Evolutionary conservation across 2,113 vertebrate species (phyloP), one percentile per base, ranked within the genome.

Genomic region (Pteruthius melanotis): DNA sequence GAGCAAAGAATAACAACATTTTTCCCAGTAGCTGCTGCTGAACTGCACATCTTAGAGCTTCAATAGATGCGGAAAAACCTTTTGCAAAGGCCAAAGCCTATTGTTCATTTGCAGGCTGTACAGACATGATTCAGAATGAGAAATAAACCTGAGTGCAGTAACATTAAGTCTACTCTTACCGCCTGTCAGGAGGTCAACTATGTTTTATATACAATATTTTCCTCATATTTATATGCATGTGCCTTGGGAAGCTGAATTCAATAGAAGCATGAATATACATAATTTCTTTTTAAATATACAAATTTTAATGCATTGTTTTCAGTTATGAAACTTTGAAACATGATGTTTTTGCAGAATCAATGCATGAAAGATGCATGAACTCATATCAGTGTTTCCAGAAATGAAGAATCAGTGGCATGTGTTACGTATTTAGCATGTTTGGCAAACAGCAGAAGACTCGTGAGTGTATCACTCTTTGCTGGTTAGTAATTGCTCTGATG

Each of bases 1-100:
- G 63, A 87, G 37, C 47, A 89, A 94, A 93, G 71, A 16, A 89
- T 81, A 81, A 77, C 21, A 93, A 65, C 18, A 15, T 40, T 83
- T 92, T 90, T 70, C 50, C 63, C 20, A 53, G 31, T 30, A 79
- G 49, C 37, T 72, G 30, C 47, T 83, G 27, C 31, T 89, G 69
- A 78, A 68, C 47, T 81, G 64, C 22, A 40, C 24, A 28, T 82
- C 49, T 75, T 52, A 68, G 44, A 78, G 52, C 26, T 89, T 84
- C 40, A 86, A 50, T 28, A 91, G 44, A 71, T 11, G 52, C 4
- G 82, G 72, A 64, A 91, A 87, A 95, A 65, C 6, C 28, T 79
- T 78, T 87, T 68, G 12, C 24, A 75, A 87, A 87, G 60, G 47
- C 56, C 22, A 87, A 84, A 90, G 22, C 1, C 35, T 69, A 3